Conservation (phyloP, 2,797 vertebrate species). For the Clangula hyemalis region DNA sequence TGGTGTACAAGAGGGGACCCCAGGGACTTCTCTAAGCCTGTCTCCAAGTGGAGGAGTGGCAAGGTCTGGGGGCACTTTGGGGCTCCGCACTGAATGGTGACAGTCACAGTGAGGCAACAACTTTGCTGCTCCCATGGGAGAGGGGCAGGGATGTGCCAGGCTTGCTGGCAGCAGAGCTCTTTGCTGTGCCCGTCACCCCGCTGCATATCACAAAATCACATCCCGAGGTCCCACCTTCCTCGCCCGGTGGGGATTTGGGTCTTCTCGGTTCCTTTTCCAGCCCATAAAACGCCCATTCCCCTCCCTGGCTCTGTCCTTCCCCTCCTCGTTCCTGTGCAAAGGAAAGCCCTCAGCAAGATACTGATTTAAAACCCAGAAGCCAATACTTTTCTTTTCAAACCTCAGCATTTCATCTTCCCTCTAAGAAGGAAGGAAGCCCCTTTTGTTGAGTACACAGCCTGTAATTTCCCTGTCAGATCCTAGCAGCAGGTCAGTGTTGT, state of each 20-base stretch:
- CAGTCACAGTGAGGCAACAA: too few species aligned
- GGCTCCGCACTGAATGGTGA: too few species aligned
- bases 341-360: slow-evolving; percentile 2
- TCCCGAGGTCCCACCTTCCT: background rate
- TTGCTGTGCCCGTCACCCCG: rapidly evolving
- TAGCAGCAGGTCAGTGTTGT: slow-evolving; percentile 85
- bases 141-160: background rate
- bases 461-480: slow-evolving; percentile 82
- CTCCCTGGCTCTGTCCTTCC: background rate
- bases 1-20: rapidly evolving
- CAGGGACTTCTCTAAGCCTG: background rate
- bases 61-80: background rate
- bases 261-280: background rate
- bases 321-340: background rate
- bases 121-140: background rate
- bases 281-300: background rate
- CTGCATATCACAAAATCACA: background rate
- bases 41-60: background rate
- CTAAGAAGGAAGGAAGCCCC: slow-evolving; percentile 72
- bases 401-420: slow-evolving; percentile 41
- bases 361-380: slow-evolving; percentile 59
- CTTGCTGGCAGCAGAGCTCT: background rate
- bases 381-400: slow-evolving; percentile 73
- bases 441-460: slow-evolving; percentile 81
- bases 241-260: rapidly evolving